These are phyloP conservation scores for Halictus rubicundus DNA, from an alignment of 1,140 invertebrate genomes.

Conservation along the genomic window DNA sequence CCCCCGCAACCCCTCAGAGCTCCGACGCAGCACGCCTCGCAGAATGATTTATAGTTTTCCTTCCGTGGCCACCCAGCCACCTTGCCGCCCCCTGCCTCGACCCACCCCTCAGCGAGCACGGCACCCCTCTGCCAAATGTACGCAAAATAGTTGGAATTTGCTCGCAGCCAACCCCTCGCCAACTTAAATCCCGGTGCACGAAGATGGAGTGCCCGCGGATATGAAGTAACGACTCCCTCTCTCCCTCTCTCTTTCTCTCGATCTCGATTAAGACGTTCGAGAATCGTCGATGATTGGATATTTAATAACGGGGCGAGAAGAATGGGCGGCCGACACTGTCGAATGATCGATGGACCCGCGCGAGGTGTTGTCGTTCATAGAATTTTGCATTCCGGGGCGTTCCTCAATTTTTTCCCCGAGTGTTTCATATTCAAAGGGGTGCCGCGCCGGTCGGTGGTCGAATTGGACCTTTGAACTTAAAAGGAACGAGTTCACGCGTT, in stretches of 20 bases:
- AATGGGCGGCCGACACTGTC: not conserved
- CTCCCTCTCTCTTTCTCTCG: no score
- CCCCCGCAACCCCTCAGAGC: slow-evolving; percentile 35
- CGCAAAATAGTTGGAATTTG: slow-evolving; percentile 74
- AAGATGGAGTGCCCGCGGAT: slow-evolving; percentile 26
- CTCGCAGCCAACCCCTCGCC: slow-evolving; percentile 35
- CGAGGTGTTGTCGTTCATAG: not conserved
- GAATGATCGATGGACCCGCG: slow-evolving; percentile 17
- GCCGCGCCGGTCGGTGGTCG: not conserved
- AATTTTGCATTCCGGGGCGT: slow-evolving; percentile 13
- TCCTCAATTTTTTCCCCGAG: not conserved
- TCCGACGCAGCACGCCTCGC: slow-evolving; percentile 63
- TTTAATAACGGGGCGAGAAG: slow-evolving; percentile 4
- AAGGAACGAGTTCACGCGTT: not conserved
- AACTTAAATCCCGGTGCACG: not conserved
- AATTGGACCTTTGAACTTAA: not conserved
- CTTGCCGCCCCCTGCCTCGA: slow-evolving; percentile 6
- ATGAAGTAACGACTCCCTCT: slow-evolving; percentile 35
- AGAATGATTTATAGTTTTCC: slow-evolving; percentile 79
- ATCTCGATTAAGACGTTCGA: slow-evolving; percentile 8
- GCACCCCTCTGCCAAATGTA: slow-evolving; percentile 63
- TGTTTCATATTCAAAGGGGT: not conserved
- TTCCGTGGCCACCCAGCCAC: slow-evolving; percentile 65
- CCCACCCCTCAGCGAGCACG: slow-evolving; percentile 50
- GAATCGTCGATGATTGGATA: not conserved